Percentiles rank a stretch among this genome's conserved stretches.
phyloP scores from a whole-genome alignment of 2,797 vertebrate genomes.

The Pyrrhura leucotis region DNA sequence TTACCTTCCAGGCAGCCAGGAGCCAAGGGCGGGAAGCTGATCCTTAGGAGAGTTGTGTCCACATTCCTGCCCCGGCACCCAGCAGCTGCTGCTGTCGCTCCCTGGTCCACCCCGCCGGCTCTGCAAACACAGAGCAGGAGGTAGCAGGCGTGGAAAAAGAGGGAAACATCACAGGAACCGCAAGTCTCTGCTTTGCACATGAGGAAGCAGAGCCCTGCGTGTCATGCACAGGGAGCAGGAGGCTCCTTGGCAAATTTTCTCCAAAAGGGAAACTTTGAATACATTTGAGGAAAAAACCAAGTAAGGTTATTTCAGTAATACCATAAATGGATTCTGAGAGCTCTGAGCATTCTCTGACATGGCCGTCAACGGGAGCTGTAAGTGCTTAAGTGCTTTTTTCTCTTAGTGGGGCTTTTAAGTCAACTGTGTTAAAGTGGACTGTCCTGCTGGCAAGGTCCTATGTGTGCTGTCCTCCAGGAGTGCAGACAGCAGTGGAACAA shows the following conservation, averaged over 20 bases:
- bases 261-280: background rate
- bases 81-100: conserved; percentile 82
- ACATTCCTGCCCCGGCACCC: conserved; percentile 75
- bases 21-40: conserved; percentile 70
- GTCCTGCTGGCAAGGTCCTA: background rate
- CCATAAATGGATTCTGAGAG: background rate
- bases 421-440: background rate
- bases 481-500: background rate
- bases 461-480: background rate
- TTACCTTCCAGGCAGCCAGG: conserved; percentile 73
- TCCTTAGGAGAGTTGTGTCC: conserved; percentile 72
- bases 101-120: conserved; percentile 55
- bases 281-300: background rate
- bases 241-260: background rate
- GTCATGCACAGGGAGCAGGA: rapidly evolving
- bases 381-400: rapidly evolving
- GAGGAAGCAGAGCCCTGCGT: background rate
- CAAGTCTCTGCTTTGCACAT: background rate
- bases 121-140: conserved; percentile 8
- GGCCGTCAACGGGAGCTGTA: background rate
- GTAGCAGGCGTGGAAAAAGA: background rate
- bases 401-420: background rate
- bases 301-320: background rate
- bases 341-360: background rate
- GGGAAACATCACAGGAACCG: background rate